Conservation (phyloP, 23 tunicate species). For the Trididemnum nubilum region DNA sequence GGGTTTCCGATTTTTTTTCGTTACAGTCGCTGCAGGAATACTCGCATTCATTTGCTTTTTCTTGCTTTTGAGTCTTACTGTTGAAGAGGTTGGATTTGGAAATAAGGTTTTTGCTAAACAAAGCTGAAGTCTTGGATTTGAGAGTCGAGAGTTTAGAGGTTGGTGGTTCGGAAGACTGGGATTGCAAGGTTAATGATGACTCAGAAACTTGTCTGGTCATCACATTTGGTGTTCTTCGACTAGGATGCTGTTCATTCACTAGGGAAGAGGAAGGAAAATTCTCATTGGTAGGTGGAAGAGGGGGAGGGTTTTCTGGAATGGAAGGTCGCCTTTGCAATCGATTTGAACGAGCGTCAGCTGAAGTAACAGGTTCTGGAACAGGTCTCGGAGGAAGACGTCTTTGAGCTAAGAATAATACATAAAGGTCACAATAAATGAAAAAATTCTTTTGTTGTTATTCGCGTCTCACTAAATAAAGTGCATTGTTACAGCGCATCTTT, state of each 20-base stretch:
- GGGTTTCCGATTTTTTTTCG: not conserved
- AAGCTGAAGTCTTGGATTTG: not conserved
- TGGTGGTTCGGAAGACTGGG: not conserved
- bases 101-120: not conserved
- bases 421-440: too few species aligned
- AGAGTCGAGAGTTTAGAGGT: not conserved
- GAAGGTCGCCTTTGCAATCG: not conserved
- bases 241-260: not conserved
- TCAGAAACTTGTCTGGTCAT: not conserved
- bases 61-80: not conserved
- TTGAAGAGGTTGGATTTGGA: not conserved
- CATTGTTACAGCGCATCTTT: too few species aligned
- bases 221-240: not conserved
- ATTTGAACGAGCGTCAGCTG: not conserved
- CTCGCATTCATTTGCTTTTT: not conserved
- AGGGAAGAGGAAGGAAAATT: not conserved
- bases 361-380: not conserved
- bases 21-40: conserved; percentile 7
- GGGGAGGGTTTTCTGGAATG: not conserved
- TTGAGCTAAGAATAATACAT: not conserved
- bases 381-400: conserved; percentile 20
- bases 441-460: too few species aligned
- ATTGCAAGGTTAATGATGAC: not conserved
- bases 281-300: conserved; percentile 3
- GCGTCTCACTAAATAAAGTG: too few species aligned